Base-by-base conservation (phyloP, 2,113 vertebrate genomes). In the Morone chrysops region DNA sequence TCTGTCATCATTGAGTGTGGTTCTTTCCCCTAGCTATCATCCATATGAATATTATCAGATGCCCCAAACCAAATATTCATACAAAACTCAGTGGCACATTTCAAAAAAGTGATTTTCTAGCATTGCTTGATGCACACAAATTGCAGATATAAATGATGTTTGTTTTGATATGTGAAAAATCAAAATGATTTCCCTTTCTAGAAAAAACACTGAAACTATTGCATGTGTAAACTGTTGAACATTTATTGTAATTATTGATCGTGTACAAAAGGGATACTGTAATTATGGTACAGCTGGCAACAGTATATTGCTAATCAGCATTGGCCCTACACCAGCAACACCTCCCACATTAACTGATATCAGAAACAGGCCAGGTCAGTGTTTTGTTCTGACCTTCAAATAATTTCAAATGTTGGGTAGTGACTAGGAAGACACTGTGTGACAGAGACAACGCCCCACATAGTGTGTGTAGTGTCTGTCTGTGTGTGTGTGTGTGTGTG, bases 91-190 rank as follows among this genome's bases (percentile, higher is more conserved):
- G 71, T 62, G 36, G 36, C 13, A 41, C 48, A 25, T 25, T 53
- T 53, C 60, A 53, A 9, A 18, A 51, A 73, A 61, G 57, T 25
- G 36, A 53, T 63, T 63, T 41, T n/a, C 16, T 36, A 36, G 38
- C 17, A 45, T 66, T 54, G n/a, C 61, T 20, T 10, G 43, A 4
- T 73, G 56, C 43, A 36, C 48, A 9, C 17, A 61, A 65, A 40
- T 20, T 66, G 9, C 8, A 41, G 36, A 31, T 45, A 18, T 20
- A 54, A 63, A 18, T 47, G 9, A 25, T 25, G 40, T 70, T 82
- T 82, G 47, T 63, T 63, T 56, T 62, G 25, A 76, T 82, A 47
- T 70, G 73, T 57, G 48, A 40, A 65, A 51, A 43, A 20, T 75
- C 14, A 53, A 61, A 63, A 54, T 43, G 61, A 31, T 31, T 31